Conservation (phyloP, 2,113 vertebrate species). For the Sciurus niger region DNA sequence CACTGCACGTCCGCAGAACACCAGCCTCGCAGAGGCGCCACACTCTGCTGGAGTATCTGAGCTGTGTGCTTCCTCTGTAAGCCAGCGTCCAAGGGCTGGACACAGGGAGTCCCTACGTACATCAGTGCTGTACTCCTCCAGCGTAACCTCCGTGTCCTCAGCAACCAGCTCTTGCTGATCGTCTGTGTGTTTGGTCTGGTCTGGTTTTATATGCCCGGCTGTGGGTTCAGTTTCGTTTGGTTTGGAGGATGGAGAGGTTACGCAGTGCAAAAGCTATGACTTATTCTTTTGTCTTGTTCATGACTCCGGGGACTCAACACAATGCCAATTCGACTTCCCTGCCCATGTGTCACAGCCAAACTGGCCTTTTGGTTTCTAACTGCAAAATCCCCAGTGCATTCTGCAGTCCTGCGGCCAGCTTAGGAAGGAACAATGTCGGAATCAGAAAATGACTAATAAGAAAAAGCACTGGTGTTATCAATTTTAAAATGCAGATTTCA, state of each 20-base stretch:
- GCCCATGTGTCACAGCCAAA: rapidly evolving
- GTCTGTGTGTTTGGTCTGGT: not conserved
- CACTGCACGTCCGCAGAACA: rapidly evolving
- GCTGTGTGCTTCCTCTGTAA: not conserved
- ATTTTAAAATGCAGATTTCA: not conserved
- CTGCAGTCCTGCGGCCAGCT: rapidly evolving
- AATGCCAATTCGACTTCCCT: not conserved
- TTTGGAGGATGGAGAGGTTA: rapidly evolving
- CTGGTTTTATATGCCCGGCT: not conserved
- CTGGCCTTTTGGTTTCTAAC: not conserved
- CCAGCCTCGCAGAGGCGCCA: not conserved
- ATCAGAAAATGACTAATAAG: not conserved
- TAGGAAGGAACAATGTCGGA: rapidly evolving
- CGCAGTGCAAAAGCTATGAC: not conserved
- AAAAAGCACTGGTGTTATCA: no score
- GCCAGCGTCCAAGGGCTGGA: not conserved
- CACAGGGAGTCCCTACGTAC: not conserved
- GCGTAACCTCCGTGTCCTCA: not conserved
- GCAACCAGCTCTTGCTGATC: not conserved
- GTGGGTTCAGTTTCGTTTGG: not conserved
- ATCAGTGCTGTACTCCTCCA: not conserved
- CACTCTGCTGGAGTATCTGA: rapidly evolving
- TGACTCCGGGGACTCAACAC: not conserved
- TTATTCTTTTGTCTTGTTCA: not conserved
- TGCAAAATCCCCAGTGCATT: rapidly evolving